phyloP scores from a whole-genome alignment of 2,888 invertebrate species.

The Stenolophus ochropezus region DNA sequence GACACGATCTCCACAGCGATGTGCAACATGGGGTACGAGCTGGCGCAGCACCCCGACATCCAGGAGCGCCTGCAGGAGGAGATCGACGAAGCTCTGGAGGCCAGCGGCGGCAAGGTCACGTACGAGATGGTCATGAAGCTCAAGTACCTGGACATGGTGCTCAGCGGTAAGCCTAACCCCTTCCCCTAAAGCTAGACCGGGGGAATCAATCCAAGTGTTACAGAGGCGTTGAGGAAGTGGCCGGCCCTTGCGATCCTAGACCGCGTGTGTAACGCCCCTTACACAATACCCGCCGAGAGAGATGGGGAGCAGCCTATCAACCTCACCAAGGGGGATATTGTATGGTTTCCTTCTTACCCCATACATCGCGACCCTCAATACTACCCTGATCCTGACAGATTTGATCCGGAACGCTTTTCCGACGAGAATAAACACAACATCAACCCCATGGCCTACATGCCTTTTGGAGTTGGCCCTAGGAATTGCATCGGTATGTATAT shows the following conservation, averaged over 20 bases:
- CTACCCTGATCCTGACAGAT: constrained; percentile 72
- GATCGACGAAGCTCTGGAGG: constrained; percentile 64
- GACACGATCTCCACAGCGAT: constrained; percentile 72
- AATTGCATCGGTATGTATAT: constrained; percentile 72
- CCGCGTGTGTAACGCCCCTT: constrained; percentile 74
- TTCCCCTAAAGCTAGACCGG: no score
- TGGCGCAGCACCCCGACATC: constrained; percentile 72
- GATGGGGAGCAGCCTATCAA: constrained; percentile 62
- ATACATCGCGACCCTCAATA: constrained; percentile 72
- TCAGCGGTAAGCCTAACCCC: constrained; percentile 30
- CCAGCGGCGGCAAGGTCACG: constrained; percentile 3
- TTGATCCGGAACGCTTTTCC: constrained; percentile 73
- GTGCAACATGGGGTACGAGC: constrained; percentile 71
- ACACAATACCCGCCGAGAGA: constrained; percentile 67
- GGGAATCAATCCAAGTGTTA: background rate
- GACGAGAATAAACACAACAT: constrained; percentile 70
- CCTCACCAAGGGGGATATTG: constrained; percentile 65
- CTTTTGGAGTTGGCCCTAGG: constrained; percentile 74
- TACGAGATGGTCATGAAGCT: constrained; percentile 47
- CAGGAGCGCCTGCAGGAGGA: constrained; percentile 71
- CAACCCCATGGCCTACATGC: constrained; percentile 71
- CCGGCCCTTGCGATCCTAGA: constrained; percentile 72
- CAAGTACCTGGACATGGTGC: constrained; percentile 69
- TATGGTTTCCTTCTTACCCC: constrained; percentile 70
- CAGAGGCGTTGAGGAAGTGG: constrained; percentile 71